Conservation (phyloP, 2,113 vertebrate genomes). For the Nycticebus coucang region DNA sequence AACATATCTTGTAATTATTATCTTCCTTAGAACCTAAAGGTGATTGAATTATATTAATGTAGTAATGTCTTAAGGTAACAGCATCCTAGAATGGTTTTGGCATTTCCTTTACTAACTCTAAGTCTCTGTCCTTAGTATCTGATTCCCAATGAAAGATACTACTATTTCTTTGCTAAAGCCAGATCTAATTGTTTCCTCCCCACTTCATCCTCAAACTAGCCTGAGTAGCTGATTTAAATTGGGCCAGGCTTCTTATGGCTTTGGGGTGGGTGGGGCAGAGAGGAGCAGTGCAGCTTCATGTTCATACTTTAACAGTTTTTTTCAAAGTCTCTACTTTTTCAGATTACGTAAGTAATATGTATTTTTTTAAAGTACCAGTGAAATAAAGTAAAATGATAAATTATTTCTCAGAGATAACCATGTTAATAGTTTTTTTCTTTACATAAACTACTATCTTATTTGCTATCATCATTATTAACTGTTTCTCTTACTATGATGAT, state of each 20-base stretch:
- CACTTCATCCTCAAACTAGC: not conserved
- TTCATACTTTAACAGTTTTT: slow-evolving; percentile 26
- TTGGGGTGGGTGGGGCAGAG: not conserved
- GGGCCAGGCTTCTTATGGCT: not conserved
- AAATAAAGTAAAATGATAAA: not conserved
- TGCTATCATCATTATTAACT: not conserved
- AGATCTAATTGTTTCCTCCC: not conserved
- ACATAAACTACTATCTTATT: not conserved
- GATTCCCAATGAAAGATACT: not conserved
- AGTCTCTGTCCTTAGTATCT: not conserved
- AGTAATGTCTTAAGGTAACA: not conserved
- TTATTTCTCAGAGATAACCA: not conserved
- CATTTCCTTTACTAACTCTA: slow-evolving; percentile 8
- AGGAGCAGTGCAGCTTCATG: not conserved
- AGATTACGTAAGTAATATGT: not conserved
- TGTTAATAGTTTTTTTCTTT: not conserved
- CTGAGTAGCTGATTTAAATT: not conserved
- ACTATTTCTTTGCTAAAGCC: not conserved
- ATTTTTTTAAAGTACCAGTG: slow-evolving; percentile 42
- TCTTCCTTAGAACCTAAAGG: not conserved
- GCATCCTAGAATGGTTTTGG: not conserved
- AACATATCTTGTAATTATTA: not conserved
- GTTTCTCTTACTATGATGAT: not conserved
- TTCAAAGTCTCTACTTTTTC: slow-evolving; percentile 28
- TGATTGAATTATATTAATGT: not conserved